Conservation (phyloP, 2,888 invertebrate genomes). For the Heliconius ethilla region DNA sequence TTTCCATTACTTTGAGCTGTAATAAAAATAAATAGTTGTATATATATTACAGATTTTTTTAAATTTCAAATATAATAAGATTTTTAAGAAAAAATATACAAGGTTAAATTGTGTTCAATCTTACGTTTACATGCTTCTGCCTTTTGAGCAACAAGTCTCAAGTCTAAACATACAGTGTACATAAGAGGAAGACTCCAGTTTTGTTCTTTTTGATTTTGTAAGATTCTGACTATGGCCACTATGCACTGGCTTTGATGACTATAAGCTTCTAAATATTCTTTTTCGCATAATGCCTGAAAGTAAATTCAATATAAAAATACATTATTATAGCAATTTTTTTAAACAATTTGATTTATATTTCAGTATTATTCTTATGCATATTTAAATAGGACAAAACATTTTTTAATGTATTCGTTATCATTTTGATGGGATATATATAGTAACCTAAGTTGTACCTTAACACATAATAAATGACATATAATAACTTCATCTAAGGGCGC, state of each 20-base stretch:
- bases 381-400: background rate
- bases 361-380: background rate
- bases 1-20: slow-evolving; percentile 83
- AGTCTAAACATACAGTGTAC: slow-evolving; percentile 93
- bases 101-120: background rate
- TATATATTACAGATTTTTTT: background rate
- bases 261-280: slow-evolving; percentile 86
- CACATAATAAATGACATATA: slow-evolving; percentile 86
- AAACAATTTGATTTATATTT: no score
- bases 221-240: slow-evolving; percentile 89
- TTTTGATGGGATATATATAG: no score
- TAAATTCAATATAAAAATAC: slow-evolving; percentile 3
- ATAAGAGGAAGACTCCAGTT: slow-evolving; percentile 98
- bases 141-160: slow-evolving; percentile 91
- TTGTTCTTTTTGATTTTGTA: slow-evolving; percentile 94
- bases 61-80: background rate
- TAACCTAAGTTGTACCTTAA: slow-evolving; percentile 71
- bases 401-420: no score
- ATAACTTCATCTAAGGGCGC: slow-evolving; percentile 89
- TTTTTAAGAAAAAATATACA: background rate
- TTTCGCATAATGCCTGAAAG: slow-evolving; percentile 68
- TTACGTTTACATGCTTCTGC: slow-evolving; percentile 81
- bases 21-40: slow-evolving; percentile 46
- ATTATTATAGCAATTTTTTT: background rate
- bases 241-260: slow-evolving; percentile 89